Evolutionary conservation across 2,797 vertebrate species (phyloP).

Genomic region (Mormyrus proboscirostris): DNA sequence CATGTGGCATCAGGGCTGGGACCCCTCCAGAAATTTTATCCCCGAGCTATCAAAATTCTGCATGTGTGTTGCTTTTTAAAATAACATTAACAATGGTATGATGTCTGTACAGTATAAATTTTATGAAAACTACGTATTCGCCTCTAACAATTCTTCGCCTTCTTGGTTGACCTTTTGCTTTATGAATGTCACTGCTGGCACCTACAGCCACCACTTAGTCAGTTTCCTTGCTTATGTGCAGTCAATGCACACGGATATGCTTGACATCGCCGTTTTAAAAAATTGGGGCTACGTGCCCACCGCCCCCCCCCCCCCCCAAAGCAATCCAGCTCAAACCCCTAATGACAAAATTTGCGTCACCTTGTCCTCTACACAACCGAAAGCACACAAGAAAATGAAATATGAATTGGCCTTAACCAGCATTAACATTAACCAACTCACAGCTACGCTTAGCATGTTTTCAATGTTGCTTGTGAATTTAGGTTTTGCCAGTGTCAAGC

Average conservation of each 20-base stretch:
- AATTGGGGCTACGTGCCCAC: neutral
- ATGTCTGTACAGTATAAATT: neutral
- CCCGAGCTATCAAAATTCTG: neutral
- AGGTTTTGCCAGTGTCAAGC: neutral
- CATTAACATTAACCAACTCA: neutral
- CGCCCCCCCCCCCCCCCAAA: neutral
- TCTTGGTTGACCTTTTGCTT: neutral
- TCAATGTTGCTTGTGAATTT: neutral
- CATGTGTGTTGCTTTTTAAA: neutral
- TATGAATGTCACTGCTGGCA: neutral
- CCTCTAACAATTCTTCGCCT: neutral
- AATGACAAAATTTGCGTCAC: neutral
- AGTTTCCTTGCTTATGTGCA: neutral
- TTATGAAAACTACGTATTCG: neutral
- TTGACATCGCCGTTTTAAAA: neutral
- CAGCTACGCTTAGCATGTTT: neutral
- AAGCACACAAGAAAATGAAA: neutral
- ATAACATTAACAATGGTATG: neutral
- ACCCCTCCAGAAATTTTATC: neutral
- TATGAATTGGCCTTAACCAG: neutral
- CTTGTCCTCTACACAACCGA: neutral
- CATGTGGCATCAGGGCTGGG: neutral
- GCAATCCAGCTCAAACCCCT: neutral
- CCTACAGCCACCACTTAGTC: neutral
- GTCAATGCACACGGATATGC: neutral